Evolutionary conservation across 1,140 invertebrate genomes (phyloP), one percentile per base, ranked within the genome.

Genomic region (Euschistus heros): DNA sequence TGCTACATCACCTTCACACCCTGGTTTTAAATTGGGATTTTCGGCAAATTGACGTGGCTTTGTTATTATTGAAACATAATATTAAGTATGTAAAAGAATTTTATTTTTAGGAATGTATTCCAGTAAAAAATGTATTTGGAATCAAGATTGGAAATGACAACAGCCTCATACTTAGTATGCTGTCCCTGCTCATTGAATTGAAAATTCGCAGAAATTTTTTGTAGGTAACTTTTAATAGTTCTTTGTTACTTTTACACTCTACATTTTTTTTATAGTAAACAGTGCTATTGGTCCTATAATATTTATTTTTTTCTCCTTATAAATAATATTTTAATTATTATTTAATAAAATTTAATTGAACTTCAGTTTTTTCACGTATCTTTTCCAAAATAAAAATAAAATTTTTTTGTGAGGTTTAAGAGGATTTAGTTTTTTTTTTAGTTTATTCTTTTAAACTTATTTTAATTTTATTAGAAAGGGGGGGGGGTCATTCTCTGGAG

Each of bases 1-100:
- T 37, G 7, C 33, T 37, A 37, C 33, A 37, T 37, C 33, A 37
- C 33, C 33, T 37, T 37, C n/a, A 37, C 33, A 37, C 33, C 13
- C 33, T 10, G 13, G 1, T 37, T 37, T 37, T 10, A 37, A 37
- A 37, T 10, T 37, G 33, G 33, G 33, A 37, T 10, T 37, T 37
- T 37, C 33, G 33, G 33, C 5, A 37, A 46, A 17, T 55, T 46
- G 47, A 42, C 17, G 13, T 46, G 33, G 30, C 37, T 27, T 26
- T 67, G 17, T 26, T 67, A 30, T 27, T 60, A 62, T 50, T 63
- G 66, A 63, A 26, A 64, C 33, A 44, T 44, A 55, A 60, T 52
- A 22, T 17, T 42, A 63, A 33, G 42, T 54, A 14, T 68, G 42
- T 66, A 46, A 44, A 52, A 47, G 64, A 8, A 20, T 24, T 65